These are phyloP conservation scores for Myiopsitta monachus DNA, from an alignment of 2,113 vertebrate species.

Conservation along the genomic window DNA sequence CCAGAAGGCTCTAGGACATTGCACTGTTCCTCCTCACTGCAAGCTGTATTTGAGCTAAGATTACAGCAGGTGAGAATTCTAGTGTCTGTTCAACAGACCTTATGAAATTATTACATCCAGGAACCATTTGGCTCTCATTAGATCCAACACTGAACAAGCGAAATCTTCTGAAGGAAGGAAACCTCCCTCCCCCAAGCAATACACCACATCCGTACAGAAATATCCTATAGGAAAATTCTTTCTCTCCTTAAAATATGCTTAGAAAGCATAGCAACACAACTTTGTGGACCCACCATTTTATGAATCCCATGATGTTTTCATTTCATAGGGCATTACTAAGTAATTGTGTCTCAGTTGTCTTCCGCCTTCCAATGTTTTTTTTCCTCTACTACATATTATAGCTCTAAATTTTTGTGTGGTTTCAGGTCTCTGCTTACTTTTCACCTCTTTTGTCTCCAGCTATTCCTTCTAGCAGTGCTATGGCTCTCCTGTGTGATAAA, in stretches of 20 bases:
- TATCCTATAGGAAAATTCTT: neutral
- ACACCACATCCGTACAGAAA: neutral
- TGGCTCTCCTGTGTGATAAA: neutral
- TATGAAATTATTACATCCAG: constrained; percentile 13
- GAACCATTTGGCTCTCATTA: constrained; percentile 46
- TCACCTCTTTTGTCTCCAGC: neutral
- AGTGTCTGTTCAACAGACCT: neutral
- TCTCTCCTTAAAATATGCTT: neutral
- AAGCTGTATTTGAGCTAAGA: neutral
- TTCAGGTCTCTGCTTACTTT: neutral
- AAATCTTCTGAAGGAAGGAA: neutral
- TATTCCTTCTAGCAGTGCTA: neutral
- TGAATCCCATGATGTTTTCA: neutral
- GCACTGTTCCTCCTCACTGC: neutral
- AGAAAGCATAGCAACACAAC: neutral
- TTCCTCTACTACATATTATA: neutral
- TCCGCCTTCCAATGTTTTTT: neutral
- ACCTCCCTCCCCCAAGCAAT: neutral
- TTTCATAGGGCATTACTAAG: neutral
- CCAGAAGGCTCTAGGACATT: neutral
- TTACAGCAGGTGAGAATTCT: constrained; percentile 45
- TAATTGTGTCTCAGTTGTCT: neutral
- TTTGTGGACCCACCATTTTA: neutral
- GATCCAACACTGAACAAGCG: neutral
- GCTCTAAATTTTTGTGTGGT: neutral